Evolutionary conservation across 2,797 vertebrate species (phyloP), one percentile per base, ranked within the genome.

Genomic region (Echeneis naucrates): DNA sequence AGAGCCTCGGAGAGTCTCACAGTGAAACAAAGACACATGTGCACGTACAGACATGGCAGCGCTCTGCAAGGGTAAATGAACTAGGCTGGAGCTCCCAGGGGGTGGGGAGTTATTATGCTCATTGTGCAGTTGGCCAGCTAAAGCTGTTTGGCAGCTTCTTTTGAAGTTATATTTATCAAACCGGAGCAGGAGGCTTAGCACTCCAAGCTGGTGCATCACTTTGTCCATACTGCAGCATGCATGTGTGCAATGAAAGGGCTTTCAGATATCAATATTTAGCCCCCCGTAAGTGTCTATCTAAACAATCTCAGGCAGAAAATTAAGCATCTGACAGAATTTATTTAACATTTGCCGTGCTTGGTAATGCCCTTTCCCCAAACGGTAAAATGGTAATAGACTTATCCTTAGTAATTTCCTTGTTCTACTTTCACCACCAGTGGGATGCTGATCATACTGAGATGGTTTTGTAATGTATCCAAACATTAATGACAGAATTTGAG

Each of bases 151-250:
- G 91, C 90, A 91, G 89, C 89, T 91, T 90, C 90, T 91, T 93
- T 93, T 93, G 92, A 93, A 93, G 92, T 93, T 93, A 92, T 91
- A 92, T 93, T 92, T 92, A 93, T 92, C 92, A 90, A 91, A 84
- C 90, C 70, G 27, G 82, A 91, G 91, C 91, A 87, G 89, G 87
- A 92, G 90, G 90, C 91, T 90, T 85, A 90, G 83, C 78, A 61
- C 84, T 81, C 65, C 67, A 77, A 79, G 83, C 86, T 89, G 89
- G 76, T 78, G 77, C 83, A 81, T 70, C 48, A 68, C 89, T 93
- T 89, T 90, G 87, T 91, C 90, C 86, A 80, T 75, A 73, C 83
- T 73, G 82, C 79, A 68, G 71, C 77, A 70, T 17, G 65, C 82
- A 63, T 79, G 78, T 75, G 77, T 77, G 77, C 81, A 61, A 17